phyloP scores from a whole-genome alignment of 1,140 invertebrate genomes.

The Chrysoperla carnea region DNA sequence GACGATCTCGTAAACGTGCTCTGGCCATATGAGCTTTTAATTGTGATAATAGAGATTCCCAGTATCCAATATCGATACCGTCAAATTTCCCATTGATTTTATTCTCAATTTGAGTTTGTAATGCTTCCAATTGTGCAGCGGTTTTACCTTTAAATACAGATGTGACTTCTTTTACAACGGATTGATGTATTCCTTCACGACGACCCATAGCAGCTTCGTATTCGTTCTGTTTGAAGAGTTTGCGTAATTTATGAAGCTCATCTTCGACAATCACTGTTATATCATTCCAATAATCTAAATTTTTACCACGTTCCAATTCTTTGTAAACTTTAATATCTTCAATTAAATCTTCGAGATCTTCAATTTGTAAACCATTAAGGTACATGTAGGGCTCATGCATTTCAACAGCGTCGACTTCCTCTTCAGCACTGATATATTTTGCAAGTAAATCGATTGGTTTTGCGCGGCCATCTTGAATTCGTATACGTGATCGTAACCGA shows the following conservation, averaged over 20 bases:
- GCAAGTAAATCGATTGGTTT: constrained; percentile 97
- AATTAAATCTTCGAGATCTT: constrained; percentile 92
- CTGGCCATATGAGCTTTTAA: constrained; percentile 92
- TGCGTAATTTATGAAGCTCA: constrained; percentile 76
- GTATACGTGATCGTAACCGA: constrained; percentile 74
- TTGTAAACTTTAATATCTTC: constrained; percentile 94
- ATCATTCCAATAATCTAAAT: constrained; percentile 93
- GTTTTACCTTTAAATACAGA: constrained; percentile 89
- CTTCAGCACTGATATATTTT: constrained; percentile 88
- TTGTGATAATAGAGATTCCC: constrained; percentile 86
- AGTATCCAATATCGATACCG: constrained; percentile 92
- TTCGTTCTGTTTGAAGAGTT: constrained; percentile 44
- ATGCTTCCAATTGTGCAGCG: constrained; percentile 60
- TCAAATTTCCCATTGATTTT: constrained; percentile 74
- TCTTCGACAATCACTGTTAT: constrained; percentile 92
- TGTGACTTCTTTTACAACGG: constrained; percentile 80
- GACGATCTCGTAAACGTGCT: constrained; percentile 75
- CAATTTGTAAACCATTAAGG: constrained; percentile 75
- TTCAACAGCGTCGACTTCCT: constrained; percentile 83
- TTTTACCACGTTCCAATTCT: constrained; percentile 68
- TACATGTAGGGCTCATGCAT: constrained; percentile 98
- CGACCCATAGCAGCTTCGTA: constrained; percentile 46
- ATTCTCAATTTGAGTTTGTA: constrained; percentile 73
- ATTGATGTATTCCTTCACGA: constrained; percentile 84
- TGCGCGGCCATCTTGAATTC: constrained; percentile 89